These are phyloP conservation scores for Zaprionus lachaisei DNA, from an alignment of 1,140 invertebrate genomes.

Conservation along the genomic window DNA sequence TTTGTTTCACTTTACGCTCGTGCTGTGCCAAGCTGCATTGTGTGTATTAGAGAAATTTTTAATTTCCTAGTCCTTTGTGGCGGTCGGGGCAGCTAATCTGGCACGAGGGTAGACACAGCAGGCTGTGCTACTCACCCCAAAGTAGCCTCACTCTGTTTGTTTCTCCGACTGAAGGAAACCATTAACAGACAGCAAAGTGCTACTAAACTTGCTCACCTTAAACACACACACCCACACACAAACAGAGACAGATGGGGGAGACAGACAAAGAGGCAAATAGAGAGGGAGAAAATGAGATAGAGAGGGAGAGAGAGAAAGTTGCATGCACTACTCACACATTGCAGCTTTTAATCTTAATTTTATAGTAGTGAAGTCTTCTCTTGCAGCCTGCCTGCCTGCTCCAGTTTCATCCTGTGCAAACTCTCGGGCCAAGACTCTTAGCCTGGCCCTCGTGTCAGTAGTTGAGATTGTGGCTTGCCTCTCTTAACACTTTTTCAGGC, in stretches of 20 bases:
- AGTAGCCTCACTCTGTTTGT: conserved; percentile 32
- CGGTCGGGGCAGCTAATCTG: conserved; percentile 56
- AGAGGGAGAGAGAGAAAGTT: not conserved
- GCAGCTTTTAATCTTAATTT: conserved; percentile 79
- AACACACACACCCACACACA: conserved; percentile 38
- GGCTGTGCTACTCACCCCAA: too few relatives aligned
- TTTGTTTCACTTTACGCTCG: conserved; percentile 66
- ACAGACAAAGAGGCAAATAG: conserved; percentile 19
- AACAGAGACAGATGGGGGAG: not conserved
- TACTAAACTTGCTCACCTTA: conserved; percentile 55
- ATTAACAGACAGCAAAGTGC: conserved; percentile 62
- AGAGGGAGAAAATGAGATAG: not conserved
- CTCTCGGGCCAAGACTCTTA: not conserved
- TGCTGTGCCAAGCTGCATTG: conserved; percentile 34
- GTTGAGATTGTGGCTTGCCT: not conserved
- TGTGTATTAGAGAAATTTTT: conserved; percentile 65
- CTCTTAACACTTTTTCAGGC: conserved; percentile 62
- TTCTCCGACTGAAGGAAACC: conserved; percentile 39
- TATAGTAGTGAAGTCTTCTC: conserved; percentile 62
- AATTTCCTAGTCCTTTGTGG: conserved; percentile 63
- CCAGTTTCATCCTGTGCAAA: conserved; percentile 12
- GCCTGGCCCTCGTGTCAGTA: not conserved
- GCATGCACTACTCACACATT: conserved; percentile 44
- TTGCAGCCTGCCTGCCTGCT: conserved; percentile 2
- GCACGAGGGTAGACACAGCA: conserved; percentile 22